Conservation (phyloP, 2,888 invertebrate genomes). For the Caenorhabditis imperialis region DNA sequence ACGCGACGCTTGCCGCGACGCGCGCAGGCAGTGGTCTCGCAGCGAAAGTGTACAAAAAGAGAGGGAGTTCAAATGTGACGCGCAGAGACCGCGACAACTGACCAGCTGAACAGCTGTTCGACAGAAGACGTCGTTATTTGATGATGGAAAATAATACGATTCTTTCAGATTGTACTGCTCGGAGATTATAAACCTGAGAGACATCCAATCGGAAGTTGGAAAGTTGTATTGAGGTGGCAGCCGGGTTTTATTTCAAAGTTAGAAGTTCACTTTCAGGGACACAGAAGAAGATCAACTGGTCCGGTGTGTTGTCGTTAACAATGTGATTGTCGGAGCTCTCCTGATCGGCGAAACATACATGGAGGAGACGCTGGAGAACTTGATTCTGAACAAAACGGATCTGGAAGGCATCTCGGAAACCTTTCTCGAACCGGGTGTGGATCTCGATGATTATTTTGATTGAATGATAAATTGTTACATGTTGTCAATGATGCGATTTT, state of each 20-base stretch:
- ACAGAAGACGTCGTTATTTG: too few species aligned
- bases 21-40: constrained; percentile 45
- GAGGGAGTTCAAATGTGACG: constrained; percentile 12
- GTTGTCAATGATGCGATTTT: too few species aligned
- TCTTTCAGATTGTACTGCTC: constrained; percentile 68
- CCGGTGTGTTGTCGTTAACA: constrained; percentile 89
- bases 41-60: constrained; percentile 8
- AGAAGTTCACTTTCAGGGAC: constrained; percentile 50
- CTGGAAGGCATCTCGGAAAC: constrained; percentile 90
- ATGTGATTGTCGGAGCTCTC: constrained; percentile 91
- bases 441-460: constrained; percentile 99
- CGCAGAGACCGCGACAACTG: too few species aligned
- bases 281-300: constrained; percentile 81
- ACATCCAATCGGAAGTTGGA: constrained; percentile 56
- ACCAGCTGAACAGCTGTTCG: background rate
- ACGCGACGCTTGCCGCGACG: constrained; percentile 11
- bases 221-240: constrained; percentile 50
- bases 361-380: constrained; percentile 84
- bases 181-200: constrained; percentile 73
- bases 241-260: background rate
- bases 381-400: constrained; percentile 92
- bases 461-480: constrained; percentile 79
- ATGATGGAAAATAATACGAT: background rate
- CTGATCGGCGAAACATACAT: constrained; percentile 96
- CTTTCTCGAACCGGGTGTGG: constrained; percentile 93